Base-by-base conservation (phyloP, 2,888 invertebrate species). In the Meloe dianella region DNA sequence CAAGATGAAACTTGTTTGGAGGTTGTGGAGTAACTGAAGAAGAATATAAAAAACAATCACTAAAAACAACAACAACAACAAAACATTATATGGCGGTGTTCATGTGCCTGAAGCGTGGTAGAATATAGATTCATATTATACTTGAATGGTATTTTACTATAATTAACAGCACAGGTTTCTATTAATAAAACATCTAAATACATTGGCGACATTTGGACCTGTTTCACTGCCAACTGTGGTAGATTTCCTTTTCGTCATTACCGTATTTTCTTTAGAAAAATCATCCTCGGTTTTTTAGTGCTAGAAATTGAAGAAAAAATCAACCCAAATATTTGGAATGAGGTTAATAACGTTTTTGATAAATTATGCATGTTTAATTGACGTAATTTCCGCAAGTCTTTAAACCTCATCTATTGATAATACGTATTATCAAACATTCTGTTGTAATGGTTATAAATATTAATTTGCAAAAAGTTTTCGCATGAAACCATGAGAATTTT, bases 91-190 rank as follows among this genome's bases (percentile, higher is more conserved):
- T 22, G 22, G 71, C 69, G n/a, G n/a, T 70, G 71, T 70, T 66
- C 71, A 71, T 70, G 68, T 68, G 73, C 73, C 71, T 63, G 66
- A 63, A 72, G 73, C 72, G 65, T 71, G 72, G 54, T 65, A 66
- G 71, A 70, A 72, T 67, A 69, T 58, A 71, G 68, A 30, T 73
- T 62, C 68, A 66, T 70, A 71, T 62, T 61, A 60, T 30, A 38
- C 56, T 14, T 29, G 57, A 54, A 61, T 60, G 57, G 29, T 17
- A 30, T 24, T 51, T 57, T 27, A 32, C 62, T 65, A 68, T 68
- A 68, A 68, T 68, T 68, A 68, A 61, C 51, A 29, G 24, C 51
- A 57, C 20, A 30, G 9, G 35, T 30, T 32, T 22, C 59, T 59
- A 59, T 59, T 22, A 59, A 59, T 38, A 38, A 32, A 59, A 32